These are phyloP conservation scores for Speoplatyrhinus poulsoni DNA, from an alignment of 2,113 vertebrate species.

Conservation along the genomic window DNA sequence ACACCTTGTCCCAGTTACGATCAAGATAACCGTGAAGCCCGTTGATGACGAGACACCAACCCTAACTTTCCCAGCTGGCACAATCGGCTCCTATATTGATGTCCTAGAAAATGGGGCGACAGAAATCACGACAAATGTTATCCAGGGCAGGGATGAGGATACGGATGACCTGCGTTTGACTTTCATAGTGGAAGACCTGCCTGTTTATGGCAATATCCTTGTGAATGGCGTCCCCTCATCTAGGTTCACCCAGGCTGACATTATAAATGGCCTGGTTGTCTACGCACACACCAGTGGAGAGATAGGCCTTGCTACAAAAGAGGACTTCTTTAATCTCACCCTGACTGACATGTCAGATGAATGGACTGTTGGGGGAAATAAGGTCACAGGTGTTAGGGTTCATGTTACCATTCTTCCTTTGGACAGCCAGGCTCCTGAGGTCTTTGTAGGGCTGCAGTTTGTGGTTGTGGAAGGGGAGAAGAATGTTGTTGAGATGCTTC, in stretches of 20 bases:
- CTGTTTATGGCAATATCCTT: constrained; percentile 83
- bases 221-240: constrained; percentile 80
- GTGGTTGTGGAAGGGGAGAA: constrained; percentile 85
- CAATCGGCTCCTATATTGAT: constrained; percentile 87
- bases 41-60: constrained; percentile 82
- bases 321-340: constrained; percentile 89
- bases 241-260: constrained; percentile 88
- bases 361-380: constrained; percentile 84
- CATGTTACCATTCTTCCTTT: constrained; percentile 92
- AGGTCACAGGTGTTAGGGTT: constrained; percentile 85
- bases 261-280: constrained; percentile 87
- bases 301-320: constrained; percentile 84
- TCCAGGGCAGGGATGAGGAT: constrained; percentile 84
- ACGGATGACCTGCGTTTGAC: constrained; percentile 90
- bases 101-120: constrained; percentile 89
- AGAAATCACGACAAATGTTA: constrained; percentile 88
- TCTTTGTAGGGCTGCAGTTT: constrained; percentile 83
- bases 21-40: constrained; percentile 83
- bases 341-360: constrained; percentile 88
- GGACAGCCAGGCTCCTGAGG: constrained; percentile 87
- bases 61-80: constrained; percentile 81
- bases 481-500: constrained; percentile 75
- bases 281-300: constrained; percentile 91
- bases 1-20: constrained; percentile 87
- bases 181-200: constrained; percentile 87